Base-by-base conservation (phyloP, 2,888 invertebrate genomes). In the Blera fallax region DNA sequence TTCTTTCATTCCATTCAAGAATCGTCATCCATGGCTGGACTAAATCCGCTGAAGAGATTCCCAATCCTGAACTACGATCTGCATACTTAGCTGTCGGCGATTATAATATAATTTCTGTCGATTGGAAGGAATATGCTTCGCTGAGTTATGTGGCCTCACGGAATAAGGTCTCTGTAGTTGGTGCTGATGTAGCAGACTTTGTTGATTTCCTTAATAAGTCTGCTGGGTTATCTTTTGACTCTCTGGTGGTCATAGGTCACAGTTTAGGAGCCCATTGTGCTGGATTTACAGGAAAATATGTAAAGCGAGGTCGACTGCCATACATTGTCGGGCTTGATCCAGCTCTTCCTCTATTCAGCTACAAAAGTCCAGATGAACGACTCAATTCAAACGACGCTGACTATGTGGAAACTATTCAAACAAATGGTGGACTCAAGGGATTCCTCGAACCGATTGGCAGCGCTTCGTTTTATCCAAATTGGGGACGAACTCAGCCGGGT, bases 261-360 rank as follows among this genome's bases (percentile, higher is more conserved):
- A 94, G 94, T 76, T 90, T 94, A 54, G 94, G 94, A 0, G 94
- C 94, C 0, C 94, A 94, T 87, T 93, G 93, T 0, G 94, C 93
- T 18, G 94, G 94, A 0, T 93, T 93, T 67, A 93, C 93, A 24
- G 94, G 94, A 1, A 94, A 94, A 76, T 92, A 92, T 87, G 92
- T 94, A 0, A 92, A 92, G 70, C 89, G 93, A 88, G 94, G 93
- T 32, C 93, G 93, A 14, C 92, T 94, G 45, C 93, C 93, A 87
- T 93, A 93, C 3, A 94, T 94, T 45, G 93, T 94, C 85, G 94
- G 88, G 7, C 70, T 90, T 14, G 90, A 90, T 87, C 88, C 90
- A 6, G 90, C 90, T 3, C 60, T 67, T 8, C 89, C 90, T 1
- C 24, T 89, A 0, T 90, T 89, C 52, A 34, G 40, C 1, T 87